These are phyloP conservation scores for Ganaspis brasiliensis DNA, from an alignment of 2,888 invertebrate species.

Conservation along the genomic window DNA sequence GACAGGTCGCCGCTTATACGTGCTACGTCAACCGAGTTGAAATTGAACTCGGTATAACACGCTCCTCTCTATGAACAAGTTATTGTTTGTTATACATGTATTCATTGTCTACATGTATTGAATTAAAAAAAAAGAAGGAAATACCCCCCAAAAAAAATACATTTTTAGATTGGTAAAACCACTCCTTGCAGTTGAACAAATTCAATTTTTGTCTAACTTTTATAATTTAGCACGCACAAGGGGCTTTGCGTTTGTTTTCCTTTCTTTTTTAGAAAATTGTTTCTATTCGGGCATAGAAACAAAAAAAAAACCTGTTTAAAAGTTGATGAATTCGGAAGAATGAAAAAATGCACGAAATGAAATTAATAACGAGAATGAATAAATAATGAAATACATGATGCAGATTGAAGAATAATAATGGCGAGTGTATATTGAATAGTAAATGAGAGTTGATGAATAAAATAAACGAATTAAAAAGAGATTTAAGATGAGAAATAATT, in stretches of 20 bases:
- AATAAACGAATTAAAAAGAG: too few relatives aligned
- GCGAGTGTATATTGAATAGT: too few relatives aligned
- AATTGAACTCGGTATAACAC: constrained; percentile 30
- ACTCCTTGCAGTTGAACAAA: neutral
- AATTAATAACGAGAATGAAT: too few relatives aligned
- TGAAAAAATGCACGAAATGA: too few relatives aligned
- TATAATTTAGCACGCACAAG: neutral
- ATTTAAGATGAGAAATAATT: too few relatives aligned
- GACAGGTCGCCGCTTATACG: constrained; percentile 26
- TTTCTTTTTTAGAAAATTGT: neutral
- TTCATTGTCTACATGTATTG: constrained; percentile 1
- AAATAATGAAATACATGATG: too few relatives aligned
- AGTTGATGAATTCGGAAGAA: too few relatives aligned
- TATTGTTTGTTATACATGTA: constrained; percentile 9
- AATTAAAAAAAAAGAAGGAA: neutral
- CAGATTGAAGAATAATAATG: too few relatives aligned
- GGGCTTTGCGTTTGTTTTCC: neutral
- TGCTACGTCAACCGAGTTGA: constrained; percentile 33
- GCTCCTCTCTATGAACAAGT: constrained; percentile 12
- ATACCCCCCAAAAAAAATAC: too few relatives aligned
- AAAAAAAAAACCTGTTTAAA: too few relatives aligned
- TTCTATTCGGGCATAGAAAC: neutral
- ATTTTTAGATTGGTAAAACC: neutral
- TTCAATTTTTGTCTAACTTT: neutral
- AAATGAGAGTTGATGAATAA: too few relatives aligned